These are phyloP conservation scores for Grapholita molesta DNA, from an alignment of 1,140 invertebrate genomes.

Conservation along the genomic window DNA sequence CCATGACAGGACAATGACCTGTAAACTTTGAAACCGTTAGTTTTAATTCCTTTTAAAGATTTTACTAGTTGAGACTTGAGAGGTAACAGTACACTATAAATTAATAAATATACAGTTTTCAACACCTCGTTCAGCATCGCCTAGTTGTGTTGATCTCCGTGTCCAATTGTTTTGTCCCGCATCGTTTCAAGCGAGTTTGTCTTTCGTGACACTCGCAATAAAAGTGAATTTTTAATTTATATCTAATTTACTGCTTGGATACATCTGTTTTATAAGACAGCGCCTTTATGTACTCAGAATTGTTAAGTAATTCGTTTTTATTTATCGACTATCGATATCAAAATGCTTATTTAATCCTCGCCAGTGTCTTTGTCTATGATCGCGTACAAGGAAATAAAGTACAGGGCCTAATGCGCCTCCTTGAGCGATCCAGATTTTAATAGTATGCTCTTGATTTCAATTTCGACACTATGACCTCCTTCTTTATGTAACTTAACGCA, in stretches of 20 bases:
- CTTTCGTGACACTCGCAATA: background rate
- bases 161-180: background rate
- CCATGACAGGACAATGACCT: too few species aligned
- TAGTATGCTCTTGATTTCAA: background rate
- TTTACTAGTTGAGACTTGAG: background rate
- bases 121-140: background rate
- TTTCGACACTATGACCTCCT: constrained; percentile 14
- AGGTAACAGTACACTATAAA: background rate
- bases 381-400: background rate
- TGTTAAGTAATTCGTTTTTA: too few species aligned
- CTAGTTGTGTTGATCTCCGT: background rate
- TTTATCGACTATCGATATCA: too few species aligned
- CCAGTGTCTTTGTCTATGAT: too few species aligned
- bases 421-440: background rate
- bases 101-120: constrained; percentile 4
- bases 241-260: background rate
- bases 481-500: constrained; percentile 1
- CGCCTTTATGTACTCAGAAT: background rate
- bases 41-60: too few species aligned
- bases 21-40: too few species aligned
- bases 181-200: background rate
- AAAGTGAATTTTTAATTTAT: background rate
- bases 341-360: too few species aligned
- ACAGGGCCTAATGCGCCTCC: background rate
- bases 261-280: background rate